Conservation (phyloP, 1,140 invertebrate genomes). For the Planococcus citri region DNA sequence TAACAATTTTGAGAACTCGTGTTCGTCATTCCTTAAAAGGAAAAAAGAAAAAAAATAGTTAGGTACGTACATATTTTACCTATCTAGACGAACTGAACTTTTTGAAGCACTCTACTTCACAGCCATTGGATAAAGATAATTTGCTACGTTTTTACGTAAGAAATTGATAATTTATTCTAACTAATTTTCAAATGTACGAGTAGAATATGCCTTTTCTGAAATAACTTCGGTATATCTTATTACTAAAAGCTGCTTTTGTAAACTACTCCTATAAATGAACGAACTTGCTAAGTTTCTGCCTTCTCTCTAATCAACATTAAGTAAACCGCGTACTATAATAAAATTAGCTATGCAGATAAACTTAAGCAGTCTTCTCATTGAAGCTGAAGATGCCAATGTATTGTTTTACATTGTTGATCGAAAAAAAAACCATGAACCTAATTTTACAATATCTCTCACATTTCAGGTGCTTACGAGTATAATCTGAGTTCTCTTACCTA, state of each 20-base stretch:
- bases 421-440: not conserved
- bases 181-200: not conserved
- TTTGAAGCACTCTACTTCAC: too few relatives aligned
- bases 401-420: not conserved
- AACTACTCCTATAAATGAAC: not conserved
- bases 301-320: constrained; percentile 7
- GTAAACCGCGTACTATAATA: not conserved
- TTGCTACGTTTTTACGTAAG: not conserved
- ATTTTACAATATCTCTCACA: not conserved
- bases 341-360: not conserved
- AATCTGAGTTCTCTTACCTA: too few relatives aligned
- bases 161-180: not conserved
- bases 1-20: too few relatives aligned
- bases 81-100: too few relatives aligned
- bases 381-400: not conserved
- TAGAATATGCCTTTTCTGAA: not conserved
- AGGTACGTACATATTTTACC: too few relatives aligned
- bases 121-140: not conserved
- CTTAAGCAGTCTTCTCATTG: not conserved
- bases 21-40: too few relatives aligned
- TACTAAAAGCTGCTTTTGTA: constrained; percentile 3
- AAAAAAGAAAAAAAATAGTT: too few relatives aligned
- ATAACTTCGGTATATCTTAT: not conserved
- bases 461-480: too few relatives aligned
- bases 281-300: not conserved